These are phyloP conservation scores for Poecilia latipinna DNA, from an alignment of 2,113 vertebrate genomes.

Conservation along the genomic window DNA sequence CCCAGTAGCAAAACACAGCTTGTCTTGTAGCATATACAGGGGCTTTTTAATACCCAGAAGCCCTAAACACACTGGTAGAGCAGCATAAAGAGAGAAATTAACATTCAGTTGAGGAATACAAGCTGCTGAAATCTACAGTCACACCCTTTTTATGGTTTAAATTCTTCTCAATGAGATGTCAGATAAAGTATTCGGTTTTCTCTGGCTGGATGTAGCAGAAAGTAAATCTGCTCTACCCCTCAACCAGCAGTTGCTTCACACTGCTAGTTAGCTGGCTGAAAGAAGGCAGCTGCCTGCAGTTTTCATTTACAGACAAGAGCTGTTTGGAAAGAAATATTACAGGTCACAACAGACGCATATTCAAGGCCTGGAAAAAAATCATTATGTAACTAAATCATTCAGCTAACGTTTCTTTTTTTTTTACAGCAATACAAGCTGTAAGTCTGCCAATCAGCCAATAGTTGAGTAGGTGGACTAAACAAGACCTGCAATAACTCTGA, in stretches of 20 bases:
- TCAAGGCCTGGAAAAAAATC: too few species aligned
- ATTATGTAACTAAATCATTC: neutral
- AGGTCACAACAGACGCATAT: too few species aligned
- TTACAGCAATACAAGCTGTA: neutral
- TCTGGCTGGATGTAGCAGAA: too few species aligned
- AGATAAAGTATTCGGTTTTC: too few species aligned
- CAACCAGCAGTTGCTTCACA: neutral
- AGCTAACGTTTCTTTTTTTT: neutral
- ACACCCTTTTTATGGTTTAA: neutral
- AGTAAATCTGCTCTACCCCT: neutral
- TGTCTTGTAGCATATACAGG: constrained; percentile 23
- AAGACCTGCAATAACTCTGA: neutral
- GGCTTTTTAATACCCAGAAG: constrained; percentile 21
- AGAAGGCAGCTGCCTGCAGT: neutral
- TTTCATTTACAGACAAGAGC: too few species aligned
- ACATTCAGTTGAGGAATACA: neutral
- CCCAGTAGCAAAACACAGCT: constrained; percentile 34
- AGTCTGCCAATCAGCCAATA: neutral
- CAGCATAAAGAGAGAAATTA: neutral
- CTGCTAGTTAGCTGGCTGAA: too few species aligned
- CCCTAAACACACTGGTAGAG: neutral
- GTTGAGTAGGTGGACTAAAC: too few species aligned
- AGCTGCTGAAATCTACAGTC: neutral
- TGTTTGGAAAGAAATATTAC: too few species aligned
- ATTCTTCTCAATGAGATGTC: too few species aligned